These are phyloP conservation scores for Euzetes globulus DNA, from an alignment of 2,888 invertebrate genomes.

Conservation along the genomic window DNA sequence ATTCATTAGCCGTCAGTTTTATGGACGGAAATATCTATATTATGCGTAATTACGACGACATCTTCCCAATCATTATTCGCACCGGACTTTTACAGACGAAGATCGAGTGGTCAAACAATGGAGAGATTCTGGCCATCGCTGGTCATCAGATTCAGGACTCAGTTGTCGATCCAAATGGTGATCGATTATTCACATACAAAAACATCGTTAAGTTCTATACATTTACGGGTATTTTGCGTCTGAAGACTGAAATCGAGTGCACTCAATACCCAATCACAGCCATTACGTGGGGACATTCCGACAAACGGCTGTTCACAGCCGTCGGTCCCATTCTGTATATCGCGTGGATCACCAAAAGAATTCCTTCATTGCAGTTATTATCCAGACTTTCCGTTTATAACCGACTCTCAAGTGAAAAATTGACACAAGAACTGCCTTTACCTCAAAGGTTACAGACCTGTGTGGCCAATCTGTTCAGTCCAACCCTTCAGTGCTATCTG, in stretches of 20 bases:
- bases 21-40: slow-evolving; percentile 83
- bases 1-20: slow-evolving; percentile 77
- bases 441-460: slow-evolving; percentile 77
- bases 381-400: slow-evolving; percentile 60
- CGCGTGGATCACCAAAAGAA: slow-evolving; percentile 78
- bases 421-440: slow-evolving; percentile 70
- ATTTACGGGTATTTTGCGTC: slow-evolving; percentile 70
- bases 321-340: slow-evolving; percentile 80
- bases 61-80: slow-evolving; percentile 74
- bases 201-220: slow-evolving; percentile 73
- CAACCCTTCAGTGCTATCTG: slow-evolving; percentile 92
- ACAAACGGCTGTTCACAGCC: slow-evolving; percentile 84
- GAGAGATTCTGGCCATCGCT: slow-evolving; percentile 82
- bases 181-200: slow-evolving; percentile 27
- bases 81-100: slow-evolving; percentile 58
- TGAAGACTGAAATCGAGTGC: slow-evolving; percentile 37
- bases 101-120: slow-evolving; percentile 95
- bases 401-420: slow-evolving; percentile 56
- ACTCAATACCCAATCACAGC: slow-evolving; percentile 74
- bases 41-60: slow-evolving; percentile 84
- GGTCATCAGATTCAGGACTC: slow-evolving; percentile 51
- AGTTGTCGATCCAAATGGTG: background rate
- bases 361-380: slow-evolving; percentile 80
- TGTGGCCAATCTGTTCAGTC: slow-evolving; percentile 77
- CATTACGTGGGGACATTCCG: slow-evolving; percentile 97